A percentile compares a stretch with the other conserved stretches of the same genome.
Conservation (phyloP, 2,113 vertebrate species). For the Dasyornis broadbenti region DNA sequence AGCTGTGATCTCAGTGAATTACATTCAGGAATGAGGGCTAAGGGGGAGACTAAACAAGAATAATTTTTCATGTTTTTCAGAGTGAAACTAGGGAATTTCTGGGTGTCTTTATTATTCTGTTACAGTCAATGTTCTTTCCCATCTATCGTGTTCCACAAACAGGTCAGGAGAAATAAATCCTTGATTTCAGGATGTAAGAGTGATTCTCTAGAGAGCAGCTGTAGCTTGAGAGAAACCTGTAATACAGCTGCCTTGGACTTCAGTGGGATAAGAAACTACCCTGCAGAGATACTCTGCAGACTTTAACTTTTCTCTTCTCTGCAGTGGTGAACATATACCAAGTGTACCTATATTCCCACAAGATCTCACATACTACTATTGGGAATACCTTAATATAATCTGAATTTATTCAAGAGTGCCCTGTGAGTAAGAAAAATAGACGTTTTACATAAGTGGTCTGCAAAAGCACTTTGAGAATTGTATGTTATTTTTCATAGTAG, state of each 20-base stretch:
- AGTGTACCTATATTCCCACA: background rate
- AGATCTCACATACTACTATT: background rate
- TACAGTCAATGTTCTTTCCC: background rate
- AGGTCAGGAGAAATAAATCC: background rate
- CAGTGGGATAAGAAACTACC: background rate
- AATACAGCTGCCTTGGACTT: background rate
- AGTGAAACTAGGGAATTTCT: background rate
- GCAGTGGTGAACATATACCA: background rate
- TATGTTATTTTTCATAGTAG: background rate
- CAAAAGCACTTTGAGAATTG: background rate
- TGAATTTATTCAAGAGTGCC: background rate
- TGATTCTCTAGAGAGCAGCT: background rate
- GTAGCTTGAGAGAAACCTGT: background rate
- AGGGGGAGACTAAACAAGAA: background rate
- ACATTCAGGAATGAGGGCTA: background rate
- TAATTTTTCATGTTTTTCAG: background rate
- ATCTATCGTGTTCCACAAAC: background rate
- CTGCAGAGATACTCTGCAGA: background rate
- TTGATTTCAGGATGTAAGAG: background rate
- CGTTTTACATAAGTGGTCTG: background rate
- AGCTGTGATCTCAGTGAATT: background rate
- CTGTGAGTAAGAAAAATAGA: background rate
- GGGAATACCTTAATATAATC: background rate
- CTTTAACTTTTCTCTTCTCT: background rate
- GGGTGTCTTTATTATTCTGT: background rate